Evolutionary conservation across 2,888 invertebrate genomes (phyloP).

Genomic region (Cynaeus angustus): DNA sequence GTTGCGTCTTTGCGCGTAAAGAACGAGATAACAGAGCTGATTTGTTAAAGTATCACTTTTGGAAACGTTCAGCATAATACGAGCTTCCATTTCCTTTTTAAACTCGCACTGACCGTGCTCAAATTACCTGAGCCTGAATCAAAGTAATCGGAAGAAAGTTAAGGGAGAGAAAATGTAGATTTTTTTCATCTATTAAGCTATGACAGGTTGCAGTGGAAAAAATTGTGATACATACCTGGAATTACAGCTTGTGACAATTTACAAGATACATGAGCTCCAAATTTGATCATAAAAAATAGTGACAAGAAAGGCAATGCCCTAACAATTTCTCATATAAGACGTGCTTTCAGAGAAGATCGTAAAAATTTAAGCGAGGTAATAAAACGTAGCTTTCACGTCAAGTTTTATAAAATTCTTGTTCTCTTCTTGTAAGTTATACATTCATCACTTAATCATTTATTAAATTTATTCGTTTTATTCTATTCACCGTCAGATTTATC

Average conservation of each 20-base stretch:
- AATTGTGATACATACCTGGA: constrained; percentile 47
- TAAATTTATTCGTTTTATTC: constrained; percentile 47
- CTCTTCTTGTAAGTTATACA: constrained; percentile 52
- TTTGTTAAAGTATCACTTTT: background rate
- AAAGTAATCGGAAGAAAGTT: background rate
- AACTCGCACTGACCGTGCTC: background rate
- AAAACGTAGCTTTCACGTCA: constrained; percentile 55
- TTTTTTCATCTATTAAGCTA: constrained; percentile 13
- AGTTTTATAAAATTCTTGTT: constrained; percentile 56
- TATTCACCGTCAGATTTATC: constrained; percentile 37
- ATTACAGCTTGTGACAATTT: constrained; percentile 52
- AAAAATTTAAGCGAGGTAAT: constrained; percentile 56
- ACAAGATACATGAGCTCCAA: constrained; percentile 53
- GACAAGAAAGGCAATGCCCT: constrained; percentile 54
- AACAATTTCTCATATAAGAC: constrained; percentile 56
- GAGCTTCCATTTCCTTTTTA: background rate
- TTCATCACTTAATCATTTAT: constrained; percentile 54
- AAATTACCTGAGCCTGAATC: background rate
- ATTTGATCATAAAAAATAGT: constrained; percentile 57
- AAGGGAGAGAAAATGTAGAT: constrained; percentile 7
- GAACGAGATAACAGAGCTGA: constrained; percentile 8
- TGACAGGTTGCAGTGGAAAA: constrained; percentile 8
- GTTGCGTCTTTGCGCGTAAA: background rate
- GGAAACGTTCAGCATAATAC: constrained; percentile 10
- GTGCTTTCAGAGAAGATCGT: constrained; percentile 55